Evolutionary conservation across 2,888 invertebrate genomes (phyloP).

Genomic region (Nowickia ferox): DNA sequence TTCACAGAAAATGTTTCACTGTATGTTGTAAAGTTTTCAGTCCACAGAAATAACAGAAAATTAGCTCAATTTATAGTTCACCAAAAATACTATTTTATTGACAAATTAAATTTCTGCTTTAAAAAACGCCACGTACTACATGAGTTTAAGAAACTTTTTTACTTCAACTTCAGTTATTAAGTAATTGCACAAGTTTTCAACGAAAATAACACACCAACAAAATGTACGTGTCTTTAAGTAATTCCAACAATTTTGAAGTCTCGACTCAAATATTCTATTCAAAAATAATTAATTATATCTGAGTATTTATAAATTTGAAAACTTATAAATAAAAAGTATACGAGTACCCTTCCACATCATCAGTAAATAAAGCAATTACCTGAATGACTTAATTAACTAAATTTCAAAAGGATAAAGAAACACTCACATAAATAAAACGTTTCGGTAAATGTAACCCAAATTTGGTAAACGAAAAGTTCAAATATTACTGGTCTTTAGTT

Average conservation of each 20-base stretch:
- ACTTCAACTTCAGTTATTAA: no score
- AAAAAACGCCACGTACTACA: no score
- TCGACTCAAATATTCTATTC: background rate
- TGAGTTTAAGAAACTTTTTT: no score
- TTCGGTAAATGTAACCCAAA: conserved; percentile 50
- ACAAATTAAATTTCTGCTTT: no score
- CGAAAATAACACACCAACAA: background rate
- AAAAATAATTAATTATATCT: conserved; percentile 22
- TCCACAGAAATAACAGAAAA: no score
- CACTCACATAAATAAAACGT: conserved; percentile 49
- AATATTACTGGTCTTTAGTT: conserved; percentile 27
- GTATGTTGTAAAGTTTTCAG: no score
- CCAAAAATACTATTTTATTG: no score
- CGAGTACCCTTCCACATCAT: conserved; percentile 36
- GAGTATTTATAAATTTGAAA: background rate
- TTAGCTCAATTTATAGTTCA: no score
- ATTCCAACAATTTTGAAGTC: background rate
- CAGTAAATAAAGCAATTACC: conserved; percentile 61
- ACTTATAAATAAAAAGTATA: conserved; percentile 28
- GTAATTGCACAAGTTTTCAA: background rate
- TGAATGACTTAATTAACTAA: conserved; percentile 64
- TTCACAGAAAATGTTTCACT: no score
- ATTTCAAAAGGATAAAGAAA: conserved; percentile 11
- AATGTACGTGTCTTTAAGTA: background rate
- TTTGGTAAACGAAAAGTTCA: conserved; percentile 48